Evolutionary conservation across 2,888 invertebrate species (phyloP).

Genomic region (Meta bourneti): DNA sequence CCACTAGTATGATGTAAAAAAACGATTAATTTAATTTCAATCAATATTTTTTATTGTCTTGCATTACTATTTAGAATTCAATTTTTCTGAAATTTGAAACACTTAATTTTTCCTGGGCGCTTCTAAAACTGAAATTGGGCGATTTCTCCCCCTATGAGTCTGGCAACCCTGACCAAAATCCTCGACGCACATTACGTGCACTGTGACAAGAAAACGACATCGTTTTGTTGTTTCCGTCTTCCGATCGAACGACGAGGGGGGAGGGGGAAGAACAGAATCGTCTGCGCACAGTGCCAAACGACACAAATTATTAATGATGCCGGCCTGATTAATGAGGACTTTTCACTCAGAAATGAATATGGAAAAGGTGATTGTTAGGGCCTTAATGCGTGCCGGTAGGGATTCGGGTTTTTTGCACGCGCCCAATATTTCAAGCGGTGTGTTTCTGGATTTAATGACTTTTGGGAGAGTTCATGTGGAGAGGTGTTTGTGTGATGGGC

Average conservation of each 20-base stretch:
- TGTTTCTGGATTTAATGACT: conserved; percentile 5
- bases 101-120: too few species aligned
- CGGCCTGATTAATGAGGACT: conserved; percentile 56
- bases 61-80: too few species aligned
- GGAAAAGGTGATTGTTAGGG: conserved; percentile 29
- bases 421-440: conserved; percentile 12
- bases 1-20: too few species aligned
- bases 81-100: too few species aligned
- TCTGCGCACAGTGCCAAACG: conserved; percentile 9
- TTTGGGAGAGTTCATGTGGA: neutral
- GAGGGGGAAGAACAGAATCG: conserved; percentile 2
- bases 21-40: too few species aligned
- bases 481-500: neutral
- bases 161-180: neutral
- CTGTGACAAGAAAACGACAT: conserved; percentile 20
- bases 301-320: conserved; percentile 66
- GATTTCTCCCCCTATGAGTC: too few species aligned
- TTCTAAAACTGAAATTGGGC: too few species aligned
- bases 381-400: neutral
- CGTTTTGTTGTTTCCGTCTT: conserved; percentile 29
- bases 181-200: conserved; percentile 17
- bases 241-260: conserved; percentile 17
- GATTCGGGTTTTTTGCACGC: neutral
- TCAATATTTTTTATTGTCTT: too few species aligned
- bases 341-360: conserved; percentile 49